Base-by-base conservation (phyloP, 2,113 vertebrate species). In the Thinocorus orbignyianus region DNA sequence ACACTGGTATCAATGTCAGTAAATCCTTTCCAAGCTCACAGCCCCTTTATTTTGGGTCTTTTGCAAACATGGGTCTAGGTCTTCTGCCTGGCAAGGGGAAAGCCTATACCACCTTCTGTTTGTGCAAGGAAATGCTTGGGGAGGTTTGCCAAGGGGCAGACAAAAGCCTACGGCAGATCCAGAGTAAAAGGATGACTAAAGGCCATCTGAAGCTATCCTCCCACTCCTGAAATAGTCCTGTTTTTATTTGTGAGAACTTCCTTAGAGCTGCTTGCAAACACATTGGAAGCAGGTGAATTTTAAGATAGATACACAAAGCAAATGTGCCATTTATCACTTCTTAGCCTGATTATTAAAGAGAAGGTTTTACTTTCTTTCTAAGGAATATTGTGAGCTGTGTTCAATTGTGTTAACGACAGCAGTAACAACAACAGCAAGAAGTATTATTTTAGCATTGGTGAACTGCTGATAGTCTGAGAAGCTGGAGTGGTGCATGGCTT, bases 361-460 rank as follows among this genome's bases (percentile, higher is more conserved):
- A 84, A 84, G 33, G 28, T 78, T 93, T 92, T 86, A 28, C 71
- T 88, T 93, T 65, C 41, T 71, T 66, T 57, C 17, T 49, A 25
- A 54, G 65, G 48, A 78, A n/a, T 85, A 79, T 71, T 87, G 35
- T 74, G 82, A 81, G 33, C 44, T 57, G 44, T 69, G 22, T 41
- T 52, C 64, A 42, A 1, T 57, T 0, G 0, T 48, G 46, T 31
- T 78, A 81, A 51, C 44, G 61, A 74, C 60, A 86, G 73, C 60
- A 74, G 69, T 55, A 72, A 37, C 64, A 89, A 37, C 39, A 77
- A 8, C 17, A 80, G 73, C 62, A 26, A 0, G 58, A 55, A 85
- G 54, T 46, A 58, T 62, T 88, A 23, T 70, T 92, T 78, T 41
- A 66, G 48, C 85, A 55, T 69, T 81, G n/a, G 6, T 66, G 44